phyloP scores from a whole-genome alignment of 2,113 vertebrate species.

The Sinocyclocheilus rhinocerous region DNA sequence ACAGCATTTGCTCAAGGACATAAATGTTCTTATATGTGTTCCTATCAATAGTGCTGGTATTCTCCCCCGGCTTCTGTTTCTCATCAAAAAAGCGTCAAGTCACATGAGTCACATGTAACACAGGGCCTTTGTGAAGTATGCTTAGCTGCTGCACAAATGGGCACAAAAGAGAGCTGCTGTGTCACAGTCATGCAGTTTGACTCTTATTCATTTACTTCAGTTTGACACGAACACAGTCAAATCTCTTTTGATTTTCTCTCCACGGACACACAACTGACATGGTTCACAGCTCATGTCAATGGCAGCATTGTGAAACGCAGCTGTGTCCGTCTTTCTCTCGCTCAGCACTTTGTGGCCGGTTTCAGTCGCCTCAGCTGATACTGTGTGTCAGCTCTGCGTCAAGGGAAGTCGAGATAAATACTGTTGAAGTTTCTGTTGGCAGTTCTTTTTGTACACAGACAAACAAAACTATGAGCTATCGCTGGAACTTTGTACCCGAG shows the following conservation, averaged over 20 bases:
- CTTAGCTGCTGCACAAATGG: not conserved
- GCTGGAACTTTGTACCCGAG: conserved; percentile 31
- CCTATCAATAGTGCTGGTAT: conserved; percentile 6
- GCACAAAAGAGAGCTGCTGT: not conserved
- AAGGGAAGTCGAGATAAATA: not conserved
- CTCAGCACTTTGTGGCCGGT: not conserved
- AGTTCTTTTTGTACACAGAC: conserved; percentile 5
- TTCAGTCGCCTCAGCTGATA: not conserved
- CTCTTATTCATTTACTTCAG: not conserved
- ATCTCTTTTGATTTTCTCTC: not conserved
- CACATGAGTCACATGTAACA: conserved; percentile 32
- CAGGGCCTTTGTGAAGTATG: conserved; percentile 14
- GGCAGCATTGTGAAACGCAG: not conserved
- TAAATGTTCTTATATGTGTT: not conserved
- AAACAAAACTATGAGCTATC: conserved; percentile 5
- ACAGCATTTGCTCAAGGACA: not conserved
- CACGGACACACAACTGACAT: not conserved
- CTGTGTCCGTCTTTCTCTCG: not conserved
- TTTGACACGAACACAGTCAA: not conserved
- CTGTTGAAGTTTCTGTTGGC: conserved; percentile 28
- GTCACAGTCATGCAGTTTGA: not conserved
- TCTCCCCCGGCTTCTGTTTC: not conserved
- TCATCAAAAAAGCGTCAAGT: not conserved
- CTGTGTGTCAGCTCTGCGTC: conserved; percentile 1
- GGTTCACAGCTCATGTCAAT: conserved; percentile 23